A percentile compares a stretch with the other conserved stretches of the same genome.
These are phyloP conservation scores for Burhinus oedicnemus DNA, from an alignment of 2,113 vertebrate species.

Conservation along the genomic window DNA sequence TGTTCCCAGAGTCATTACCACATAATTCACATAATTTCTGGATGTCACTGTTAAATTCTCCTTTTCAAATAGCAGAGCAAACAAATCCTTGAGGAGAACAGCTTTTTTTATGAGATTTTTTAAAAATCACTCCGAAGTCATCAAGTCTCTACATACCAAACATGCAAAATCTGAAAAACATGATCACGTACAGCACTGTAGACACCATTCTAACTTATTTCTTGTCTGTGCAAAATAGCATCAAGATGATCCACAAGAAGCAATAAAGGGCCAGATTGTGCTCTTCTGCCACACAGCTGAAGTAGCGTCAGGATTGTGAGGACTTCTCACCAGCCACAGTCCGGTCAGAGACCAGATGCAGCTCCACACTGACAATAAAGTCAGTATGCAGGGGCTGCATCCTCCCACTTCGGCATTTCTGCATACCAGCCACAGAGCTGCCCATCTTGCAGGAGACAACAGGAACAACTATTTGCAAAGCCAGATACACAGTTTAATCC, in stretches of 20 bases:
- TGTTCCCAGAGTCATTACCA: not conserved
- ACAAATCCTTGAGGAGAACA: not conserved
- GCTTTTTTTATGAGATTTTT: not conserved
- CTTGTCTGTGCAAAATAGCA: not conserved
- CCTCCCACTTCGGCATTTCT: not conserved
- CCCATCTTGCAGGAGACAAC: not conserved
- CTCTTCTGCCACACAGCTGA: not conserved
- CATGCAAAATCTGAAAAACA: not conserved
- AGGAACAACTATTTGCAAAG: not conserved
- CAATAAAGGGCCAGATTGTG: not conserved
- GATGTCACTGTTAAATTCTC: not conserved
- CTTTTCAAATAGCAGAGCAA: not conserved
- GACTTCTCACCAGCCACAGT: not conserved
- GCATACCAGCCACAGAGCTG: not conserved
- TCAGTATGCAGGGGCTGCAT: not conserved
- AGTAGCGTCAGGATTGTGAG: not conserved
- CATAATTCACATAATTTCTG: not conserved
- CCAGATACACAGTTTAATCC: not conserved
- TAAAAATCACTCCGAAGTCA: not conserved
- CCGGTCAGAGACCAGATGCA: not conserved
- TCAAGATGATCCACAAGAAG: not conserved
- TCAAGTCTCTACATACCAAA: not conserved
- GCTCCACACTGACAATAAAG: fast-evolving
- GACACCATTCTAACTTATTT: not conserved
- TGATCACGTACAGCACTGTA: fast-evolving